Conservation (phyloP, 2,888 invertebrate species). For the Chironomus riparius region DNA sequence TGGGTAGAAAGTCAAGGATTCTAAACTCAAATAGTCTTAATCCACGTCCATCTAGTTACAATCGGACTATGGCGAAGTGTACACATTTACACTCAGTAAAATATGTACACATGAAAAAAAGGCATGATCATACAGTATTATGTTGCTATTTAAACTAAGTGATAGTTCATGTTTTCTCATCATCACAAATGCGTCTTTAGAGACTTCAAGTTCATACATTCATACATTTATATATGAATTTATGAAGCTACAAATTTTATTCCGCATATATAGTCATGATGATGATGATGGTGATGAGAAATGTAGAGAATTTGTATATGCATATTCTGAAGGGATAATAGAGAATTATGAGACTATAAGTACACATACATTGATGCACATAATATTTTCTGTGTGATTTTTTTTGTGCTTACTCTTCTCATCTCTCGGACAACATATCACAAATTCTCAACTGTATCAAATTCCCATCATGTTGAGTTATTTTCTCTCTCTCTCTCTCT, state of each 20-base stretch:
- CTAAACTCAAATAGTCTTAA: no score
- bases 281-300: not conserved
- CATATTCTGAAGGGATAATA: not conserved
- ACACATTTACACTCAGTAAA: no score
- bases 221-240: not conserved
- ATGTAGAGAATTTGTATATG: not conserved
- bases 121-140: not conserved
- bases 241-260: not conserved
- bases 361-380: not conserved
- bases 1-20: no score
- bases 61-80: no score
- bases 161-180: slow-evolving; percentile 23
- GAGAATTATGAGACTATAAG: slow-evolving; percentile 6
- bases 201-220: not conserved
- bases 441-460: not conserved
- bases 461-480: not conserved
- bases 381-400: not conserved
- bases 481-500: not conserved
- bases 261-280: not conserved
- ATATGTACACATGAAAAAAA: no score
- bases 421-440: not conserved
- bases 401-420: not conserved
- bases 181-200: slow-evolving; percentile 17
- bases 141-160: not conserved
- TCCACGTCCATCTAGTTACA: no score